Evolutionary conservation across 2,888 invertebrate genomes (phyloP), one percentile per base, ranked within the genome.

Genomic region (Tipula confusa): DNA sequence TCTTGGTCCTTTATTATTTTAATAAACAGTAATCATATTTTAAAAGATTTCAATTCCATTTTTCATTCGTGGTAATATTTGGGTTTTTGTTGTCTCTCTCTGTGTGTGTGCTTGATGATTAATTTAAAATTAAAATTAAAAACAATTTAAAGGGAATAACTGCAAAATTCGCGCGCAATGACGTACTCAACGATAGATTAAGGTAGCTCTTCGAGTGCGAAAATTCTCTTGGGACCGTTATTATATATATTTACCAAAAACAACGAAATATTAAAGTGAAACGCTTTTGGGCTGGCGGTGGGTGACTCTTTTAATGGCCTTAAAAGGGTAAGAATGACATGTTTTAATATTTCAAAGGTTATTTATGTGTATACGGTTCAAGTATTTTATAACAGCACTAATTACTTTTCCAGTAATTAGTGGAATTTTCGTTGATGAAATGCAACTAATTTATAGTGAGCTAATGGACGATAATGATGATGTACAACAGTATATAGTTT

Each of bases 21-120:
- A 64, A 64, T 64, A 64, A 64, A 64, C 64, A 64, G 64, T 24
- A 64, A 64, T 64, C 64, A 64, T 64, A 64, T 64, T 64, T 64
- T 24, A 64, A 18, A 64, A 64, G 64, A 64, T 64, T 64, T 24
- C 64, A 64, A 64, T 64, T 64, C 24, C 64, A 64, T 64, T 64
- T 64, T 64, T 64, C 43, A 64, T 64, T 64, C 24, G 7, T n/a
- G n/a, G n/a, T n/a, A n/a, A n/a, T n/a, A 64, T 64, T 64, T 64
- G 64, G 1, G 2, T 64, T 24, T 9, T 11, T 64, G 18, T 64
- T 64, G 64, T 64, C 9, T n/a, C n/a, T n/a, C n/a, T n/a, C n/a
- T n/a, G 48, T 18, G 48, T 64, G 11, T 64, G 0, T 64, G 11
- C 11, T 64, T 64, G 24, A 64, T 64, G 64, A 64, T 64, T 64